Evolutionary conservation across 2,113 vertebrate genomes (phyloP).

Genomic region (Paramisgurnus dabryanus): DNA sequence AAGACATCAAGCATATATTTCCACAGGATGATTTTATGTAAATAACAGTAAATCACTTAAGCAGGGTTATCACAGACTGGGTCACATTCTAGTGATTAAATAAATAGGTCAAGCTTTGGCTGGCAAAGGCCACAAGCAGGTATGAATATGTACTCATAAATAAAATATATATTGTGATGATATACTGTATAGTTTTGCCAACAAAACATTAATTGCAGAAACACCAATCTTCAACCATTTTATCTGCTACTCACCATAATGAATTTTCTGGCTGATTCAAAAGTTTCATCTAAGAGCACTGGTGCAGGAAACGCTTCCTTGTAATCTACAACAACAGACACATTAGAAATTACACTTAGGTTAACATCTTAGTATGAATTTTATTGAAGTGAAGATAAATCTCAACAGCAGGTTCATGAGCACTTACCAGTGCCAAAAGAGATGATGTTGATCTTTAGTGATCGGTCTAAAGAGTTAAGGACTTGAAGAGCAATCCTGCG

Average conservation of each 20-base stretch:
- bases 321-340: constrained; percentile 68
- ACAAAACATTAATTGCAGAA: too few species aligned
- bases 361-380: background rate
- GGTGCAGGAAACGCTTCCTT: constrained; percentile 75
- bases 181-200: too few species aligned
- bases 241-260: constrained; percentile 71
- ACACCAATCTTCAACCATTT: background rate
- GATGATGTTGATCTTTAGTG: constrained; percentile 73
- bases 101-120: too few species aligned
- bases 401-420: background rate
- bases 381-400: background rate
- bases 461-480: constrained; percentile 62
- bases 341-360: background rate
- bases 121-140: too few species aligned
- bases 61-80: too few species aligned
- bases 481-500: constrained; percentile 73
- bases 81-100: too few species aligned
- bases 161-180: too few species aligned
- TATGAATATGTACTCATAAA: too few species aligned
- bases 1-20: too few species aligned
- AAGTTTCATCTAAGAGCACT: constrained; percentile 42
- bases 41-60: too few species aligned
- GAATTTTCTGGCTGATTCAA: constrained; percentile 63
- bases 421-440: constrained; percentile 79
- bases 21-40: too few species aligned